These are phyloP conservation scores for Drosophila incognita DNA, from an alignment of 2,888 invertebrate species.

Conservation along the genomic window DNA sequence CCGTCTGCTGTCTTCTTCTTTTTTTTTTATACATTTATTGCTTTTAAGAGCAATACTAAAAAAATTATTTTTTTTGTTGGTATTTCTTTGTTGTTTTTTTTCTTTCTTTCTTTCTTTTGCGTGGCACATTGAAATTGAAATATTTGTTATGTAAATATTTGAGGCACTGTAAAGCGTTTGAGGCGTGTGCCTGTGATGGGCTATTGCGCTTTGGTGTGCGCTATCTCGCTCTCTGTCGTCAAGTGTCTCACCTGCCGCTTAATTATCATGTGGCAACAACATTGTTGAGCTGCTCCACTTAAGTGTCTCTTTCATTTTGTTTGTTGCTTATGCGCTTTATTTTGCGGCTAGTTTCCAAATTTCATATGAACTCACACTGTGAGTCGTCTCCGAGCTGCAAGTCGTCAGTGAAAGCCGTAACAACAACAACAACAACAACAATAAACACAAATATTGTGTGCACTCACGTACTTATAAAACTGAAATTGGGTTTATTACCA, in stretches of 20 bases:
- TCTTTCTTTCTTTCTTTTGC: conserved; percentile 11
- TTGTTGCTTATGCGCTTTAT: conserved; percentile 45
- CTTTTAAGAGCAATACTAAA: conserved; percentile 33
- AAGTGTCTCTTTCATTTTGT: conserved; percentile 28
- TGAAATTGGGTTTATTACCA: conserved; percentile 72
- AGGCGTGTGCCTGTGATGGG: conserved; percentile 45
- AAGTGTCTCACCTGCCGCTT: conserved; percentile 47
- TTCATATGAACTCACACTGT: conserved; percentile 59
- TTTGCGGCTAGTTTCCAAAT: conserved; percentile 48
- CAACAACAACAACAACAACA: conserved; percentile 24
- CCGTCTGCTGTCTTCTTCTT: background rate
- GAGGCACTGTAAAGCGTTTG: background rate
- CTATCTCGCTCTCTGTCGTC: background rate
- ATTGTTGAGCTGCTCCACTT: conserved; percentile 52
- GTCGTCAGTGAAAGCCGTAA: conserved; percentile 46
- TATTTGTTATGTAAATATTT: conserved; percentile 62
- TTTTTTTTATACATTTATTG: conserved; percentile 14
- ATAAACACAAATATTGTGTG: conserved; percentile 51
- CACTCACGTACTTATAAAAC: conserved; percentile 32
- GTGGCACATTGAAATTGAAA: conserved; percentile 48
- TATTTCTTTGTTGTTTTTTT: conserved; percentile 2
- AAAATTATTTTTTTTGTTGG: background rate
- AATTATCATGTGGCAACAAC: conserved; percentile 54
- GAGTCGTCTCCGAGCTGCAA: conserved; percentile 12
- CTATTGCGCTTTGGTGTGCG: background rate